A percentile compares a stretch with the other conserved stretches of the same genome.
Conservation (phyloP, 1,140 invertebrate species). For the Drosophila tsacasi region DNA sequence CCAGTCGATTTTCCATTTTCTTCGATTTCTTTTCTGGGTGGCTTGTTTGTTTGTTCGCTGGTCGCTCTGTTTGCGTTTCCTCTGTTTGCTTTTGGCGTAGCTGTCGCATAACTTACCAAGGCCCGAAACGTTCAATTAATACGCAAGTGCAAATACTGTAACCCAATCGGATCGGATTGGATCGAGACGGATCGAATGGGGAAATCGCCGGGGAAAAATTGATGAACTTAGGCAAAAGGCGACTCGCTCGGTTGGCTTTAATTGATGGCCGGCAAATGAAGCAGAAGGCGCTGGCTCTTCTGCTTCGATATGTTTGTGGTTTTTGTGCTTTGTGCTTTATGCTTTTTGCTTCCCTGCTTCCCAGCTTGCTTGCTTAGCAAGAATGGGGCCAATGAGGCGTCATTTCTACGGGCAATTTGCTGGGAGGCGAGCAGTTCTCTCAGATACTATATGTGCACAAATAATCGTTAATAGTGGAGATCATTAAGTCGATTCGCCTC, state of each 20-base stretch:
- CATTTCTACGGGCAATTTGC: slow-evolving; percentile 47
- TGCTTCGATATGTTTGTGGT: slow-evolving; percentile 44
- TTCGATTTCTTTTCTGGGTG: slow-evolving; percentile 37
- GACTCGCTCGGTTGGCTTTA: slow-evolving; percentile 60
- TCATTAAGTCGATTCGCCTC: slow-evolving; percentile 33
- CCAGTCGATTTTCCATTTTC: slow-evolving; percentile 9
- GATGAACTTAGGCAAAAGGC: slow-evolving; percentile 49
- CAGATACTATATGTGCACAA: slow-evolving; percentile 34
- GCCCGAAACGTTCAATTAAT: slow-evolving; percentile 60
- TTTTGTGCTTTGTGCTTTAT: slow-evolving; percentile 15
- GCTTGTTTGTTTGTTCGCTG: slow-evolving; percentile 61
- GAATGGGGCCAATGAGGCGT: slow-evolving; percentile 59
- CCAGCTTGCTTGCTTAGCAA: slow-evolving; percentile 19
- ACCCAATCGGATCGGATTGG: slow-evolving; percentile 60
- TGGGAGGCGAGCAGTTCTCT: slow-evolving; percentile 23
- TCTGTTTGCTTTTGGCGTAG: slow-evolving; percentile 62
- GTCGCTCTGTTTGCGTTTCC: slow-evolving; percentile 40
- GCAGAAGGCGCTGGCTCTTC: slow-evolving; percentile 39
- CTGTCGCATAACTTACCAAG: slow-evolving; percentile 71
- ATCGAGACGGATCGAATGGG: slow-evolving; percentile 43
- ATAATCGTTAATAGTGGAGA: slow-evolving; percentile 46
- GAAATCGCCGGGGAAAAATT: slow-evolving; percentile 31
- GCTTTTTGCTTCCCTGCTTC: slow-evolving; percentile 6
- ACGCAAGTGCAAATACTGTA: slow-evolving; percentile 64
- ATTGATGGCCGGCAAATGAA: slow-evolving; percentile 61